phyloP scores from a whole-genome alignment of 2,797 vertebrate genomes.

The Xenopus petersii region DNA sequence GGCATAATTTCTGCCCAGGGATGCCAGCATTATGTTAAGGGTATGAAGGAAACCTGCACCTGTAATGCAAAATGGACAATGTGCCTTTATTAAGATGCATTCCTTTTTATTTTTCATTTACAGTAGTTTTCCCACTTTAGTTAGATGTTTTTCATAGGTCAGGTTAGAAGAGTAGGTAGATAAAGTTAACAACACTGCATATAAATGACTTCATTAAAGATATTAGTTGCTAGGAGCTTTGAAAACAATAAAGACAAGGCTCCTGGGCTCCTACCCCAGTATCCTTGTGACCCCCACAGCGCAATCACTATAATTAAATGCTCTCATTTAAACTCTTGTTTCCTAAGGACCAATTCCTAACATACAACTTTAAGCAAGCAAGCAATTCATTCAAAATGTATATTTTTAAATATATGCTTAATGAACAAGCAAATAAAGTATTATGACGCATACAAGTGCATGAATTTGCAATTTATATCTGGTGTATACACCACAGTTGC shows the following conservation, averaged over 20 bases:
- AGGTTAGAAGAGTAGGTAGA: conserved; percentile 48
- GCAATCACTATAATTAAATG: conserved; percentile 59
- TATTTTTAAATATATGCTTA: conserved; percentile 1
- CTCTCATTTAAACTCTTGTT: conserved; percentile 51
- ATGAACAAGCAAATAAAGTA: no score
- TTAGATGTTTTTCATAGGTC: conserved; percentile 46
- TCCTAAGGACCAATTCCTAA: conserved; percentile 53
- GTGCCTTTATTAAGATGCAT: no score
- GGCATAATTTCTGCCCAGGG: no score
- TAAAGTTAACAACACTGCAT: conserved; percentile 55
- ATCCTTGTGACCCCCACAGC: conserved; percentile 58
- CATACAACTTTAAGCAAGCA: conserved; percentile 39
- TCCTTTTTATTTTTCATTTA: background rate
- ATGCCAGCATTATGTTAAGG: no score
- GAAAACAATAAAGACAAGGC: conserved; percentile 53
- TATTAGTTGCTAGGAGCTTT: conserved; percentile 54
- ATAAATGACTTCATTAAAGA: conserved; percentile 60
- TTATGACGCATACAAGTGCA: no score
- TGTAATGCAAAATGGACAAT: no score
- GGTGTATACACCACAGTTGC: no score
- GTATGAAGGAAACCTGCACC: no score
- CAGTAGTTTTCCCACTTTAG: background rate
- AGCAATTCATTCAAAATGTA: no score
- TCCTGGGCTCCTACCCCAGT: conserved; percentile 45
- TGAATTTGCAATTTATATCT: no score